Conservation (phyloP, 2,113 vertebrate species). For the Laticauda colubrina region DNA sequence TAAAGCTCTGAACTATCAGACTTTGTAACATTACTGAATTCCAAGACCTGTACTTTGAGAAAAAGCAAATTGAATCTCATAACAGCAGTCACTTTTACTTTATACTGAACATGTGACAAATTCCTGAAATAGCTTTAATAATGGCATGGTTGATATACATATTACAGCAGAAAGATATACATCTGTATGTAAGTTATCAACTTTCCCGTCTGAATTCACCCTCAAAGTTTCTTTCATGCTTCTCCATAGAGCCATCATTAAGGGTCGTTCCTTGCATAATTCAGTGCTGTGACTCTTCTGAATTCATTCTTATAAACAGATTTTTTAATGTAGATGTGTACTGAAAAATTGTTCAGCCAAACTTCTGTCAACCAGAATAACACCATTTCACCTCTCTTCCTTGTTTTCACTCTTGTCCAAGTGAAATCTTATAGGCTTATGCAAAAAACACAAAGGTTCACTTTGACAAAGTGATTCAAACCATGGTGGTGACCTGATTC, state of each 20-base stretch:
- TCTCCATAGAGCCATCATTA: neutral
- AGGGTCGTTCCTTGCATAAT: neutral
- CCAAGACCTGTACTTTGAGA: neutral
- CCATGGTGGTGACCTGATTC: neutral
- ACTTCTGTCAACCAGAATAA: neutral
- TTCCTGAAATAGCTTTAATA: constrained; percentile 1
- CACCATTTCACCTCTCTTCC: neutral
- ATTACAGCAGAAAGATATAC: neutral
- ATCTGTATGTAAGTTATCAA: too few relatives aligned
- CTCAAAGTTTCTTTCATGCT: neutral
- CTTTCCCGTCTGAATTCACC: neutral
- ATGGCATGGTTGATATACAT: neutral
- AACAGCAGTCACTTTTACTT: neutral
- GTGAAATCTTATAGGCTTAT: neutral
- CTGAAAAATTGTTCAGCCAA: neutral
- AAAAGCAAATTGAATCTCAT: neutral
- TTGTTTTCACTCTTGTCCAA: neutral
- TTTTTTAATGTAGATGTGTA: neutral
- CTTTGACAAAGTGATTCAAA: neutral
- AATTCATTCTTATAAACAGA: neutral
- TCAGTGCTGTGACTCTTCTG: neutral
- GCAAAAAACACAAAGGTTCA: neutral
- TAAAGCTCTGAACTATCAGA: constrained; percentile 5
- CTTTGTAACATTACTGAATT: constrained; percentile 7
- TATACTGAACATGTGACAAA: neutral